phyloP scores from a whole-genome alignment of 2,797 vertebrate genomes.

The Margarornis squamiger region DNA sequence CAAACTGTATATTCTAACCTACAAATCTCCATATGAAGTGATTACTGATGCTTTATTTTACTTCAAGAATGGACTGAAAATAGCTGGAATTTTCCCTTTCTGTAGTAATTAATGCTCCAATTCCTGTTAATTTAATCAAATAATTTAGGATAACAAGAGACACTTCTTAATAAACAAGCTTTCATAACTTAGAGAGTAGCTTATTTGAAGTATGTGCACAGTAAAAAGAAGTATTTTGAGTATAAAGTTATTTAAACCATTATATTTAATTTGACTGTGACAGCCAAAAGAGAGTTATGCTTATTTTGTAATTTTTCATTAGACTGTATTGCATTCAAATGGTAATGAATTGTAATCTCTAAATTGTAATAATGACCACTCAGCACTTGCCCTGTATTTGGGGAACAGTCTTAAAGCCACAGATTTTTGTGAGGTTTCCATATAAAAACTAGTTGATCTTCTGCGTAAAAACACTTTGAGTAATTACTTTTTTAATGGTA shows the following conservation, averaged over 20 bases:
- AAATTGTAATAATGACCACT: background rate
- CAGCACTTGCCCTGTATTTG: background rate
- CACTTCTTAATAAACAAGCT: background rate
- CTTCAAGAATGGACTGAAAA: background rate
- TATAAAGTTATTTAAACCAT: background rate
- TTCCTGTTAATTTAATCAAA: background rate
- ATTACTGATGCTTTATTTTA: background rate
- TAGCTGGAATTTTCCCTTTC: background rate
- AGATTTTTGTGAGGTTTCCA: background rate
- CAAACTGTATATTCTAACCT: background rate
- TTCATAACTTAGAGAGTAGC: background rate
- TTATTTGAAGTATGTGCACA: background rate
- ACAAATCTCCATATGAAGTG: background rate
- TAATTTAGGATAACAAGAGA: background rate
- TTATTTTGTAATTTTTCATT: background rate
- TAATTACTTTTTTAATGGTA: background rate
- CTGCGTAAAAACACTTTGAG: background rate
- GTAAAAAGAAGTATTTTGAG: background rate
- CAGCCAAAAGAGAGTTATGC: background rate
- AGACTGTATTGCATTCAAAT: background rate
- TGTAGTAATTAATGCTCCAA: background rate
- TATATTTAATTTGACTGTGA: background rate
- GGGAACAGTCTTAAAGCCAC: background rate
- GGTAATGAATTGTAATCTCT: background rate
- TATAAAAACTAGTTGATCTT: background rate